Base-by-base conservation (phyloP, 2,113 vertebrate genomes). In the Gallinago media region DNA sequence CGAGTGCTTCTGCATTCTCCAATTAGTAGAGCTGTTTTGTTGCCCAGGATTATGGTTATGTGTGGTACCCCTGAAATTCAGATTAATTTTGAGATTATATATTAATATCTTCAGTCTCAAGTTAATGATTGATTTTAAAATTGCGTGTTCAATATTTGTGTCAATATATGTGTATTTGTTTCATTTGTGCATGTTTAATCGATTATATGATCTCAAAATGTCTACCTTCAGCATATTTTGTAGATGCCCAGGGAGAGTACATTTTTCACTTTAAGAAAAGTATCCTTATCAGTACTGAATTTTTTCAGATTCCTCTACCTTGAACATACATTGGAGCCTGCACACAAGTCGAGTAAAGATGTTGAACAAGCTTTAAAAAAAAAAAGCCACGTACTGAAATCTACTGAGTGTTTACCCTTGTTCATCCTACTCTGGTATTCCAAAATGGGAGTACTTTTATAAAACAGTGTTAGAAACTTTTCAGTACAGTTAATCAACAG, bases 61-160 rank as follows among this genome's bases (percentile, higher is more conserved):
- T 74, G 27, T 79, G 29, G 22, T 25, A 42, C 29, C 3, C 9
- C 1, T 81, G 67, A 79, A 85, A 63, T n/a, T 65, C 21, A 23
- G 22, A 56, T n/a, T 27, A 38, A 42, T 20, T 44, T 31, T 36
- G 38, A 65, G 13, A 52, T 73, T 32, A 17, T 46, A 46, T 46
- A 46, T 46, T 46, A 9, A 0, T 52, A 18, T n/a, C 56, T 50
- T 75, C 38, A 18, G 40, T 75, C 66, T 85, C 38, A 40, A 59
- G 26, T 23, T 76, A 32, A 52, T 68, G 36, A 8, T 22, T 0
- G 0, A 2, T 25, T 80, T 88, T 56, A 34, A 84, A 92, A n/a
- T 27, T 42, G 14, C 5, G 0, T 47, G 8, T 8, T 34, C 0
- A 0, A 6, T 59, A 34, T 73, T 73, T 7, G 6, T 79, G 15